Conservation (phyloP, 2,888 invertebrate species). For the Megaustenia siamemsis region DNA sequence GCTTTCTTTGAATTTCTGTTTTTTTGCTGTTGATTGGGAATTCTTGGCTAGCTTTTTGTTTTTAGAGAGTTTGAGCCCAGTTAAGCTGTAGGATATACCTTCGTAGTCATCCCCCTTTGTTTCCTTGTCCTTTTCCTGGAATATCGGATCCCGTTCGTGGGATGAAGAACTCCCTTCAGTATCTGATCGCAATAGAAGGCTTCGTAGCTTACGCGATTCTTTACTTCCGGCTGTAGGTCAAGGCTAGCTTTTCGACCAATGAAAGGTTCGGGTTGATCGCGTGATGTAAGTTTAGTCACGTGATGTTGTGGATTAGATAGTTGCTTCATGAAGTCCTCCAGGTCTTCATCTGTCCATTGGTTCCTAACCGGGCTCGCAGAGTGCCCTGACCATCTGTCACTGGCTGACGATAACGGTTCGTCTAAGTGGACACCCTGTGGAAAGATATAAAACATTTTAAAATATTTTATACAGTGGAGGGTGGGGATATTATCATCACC, state of each 20-base stretch:
- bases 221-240: conserved; percentile 33
- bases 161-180: conserved; percentile 21
- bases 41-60: conserved; percentile 32
- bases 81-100: conserved; percentile 36
- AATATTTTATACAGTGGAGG: no score
- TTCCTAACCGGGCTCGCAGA: not conserved
- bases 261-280: not conserved
- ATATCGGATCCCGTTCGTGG: not conserved
- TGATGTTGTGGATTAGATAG: conserved; percentile 61
- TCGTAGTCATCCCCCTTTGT: not conserved
- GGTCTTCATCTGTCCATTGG: conserved; percentile 55
- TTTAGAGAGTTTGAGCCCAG: conserved; percentile 35
- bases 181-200: conserved; percentile 26
- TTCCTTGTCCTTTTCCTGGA: conserved; percentile 1
- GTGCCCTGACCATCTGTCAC: conserved; percentile 51
- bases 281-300: conserved; percentile 31
- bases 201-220: not conserved
- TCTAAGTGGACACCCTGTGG: conserved; percentile 65
- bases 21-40: conserved; percentile 43
- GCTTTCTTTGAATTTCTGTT: conserved; percentile 34
- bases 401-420: conserved; percentile 60
- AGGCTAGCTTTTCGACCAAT: conserved; percentile 36
- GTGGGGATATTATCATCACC: no score
- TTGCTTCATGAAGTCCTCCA: conserved; percentile 61
- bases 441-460: no score